Base-by-base conservation (phyloP, 2,888 invertebrate species). In the Epistrophe eligans region DNA sequence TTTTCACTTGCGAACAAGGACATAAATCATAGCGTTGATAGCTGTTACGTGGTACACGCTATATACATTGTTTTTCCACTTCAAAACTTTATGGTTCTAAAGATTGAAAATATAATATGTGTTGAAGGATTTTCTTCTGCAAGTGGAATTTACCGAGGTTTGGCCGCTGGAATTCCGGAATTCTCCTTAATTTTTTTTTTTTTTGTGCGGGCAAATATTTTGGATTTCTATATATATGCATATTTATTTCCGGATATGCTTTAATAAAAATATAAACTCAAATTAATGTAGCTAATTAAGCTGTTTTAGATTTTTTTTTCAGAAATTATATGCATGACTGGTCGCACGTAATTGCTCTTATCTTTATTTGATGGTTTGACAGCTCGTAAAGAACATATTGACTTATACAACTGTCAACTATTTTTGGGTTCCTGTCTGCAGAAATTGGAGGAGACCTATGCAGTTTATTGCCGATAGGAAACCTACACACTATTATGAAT, bases 21-120 rank as follows among this genome's bases (percentile, higher is more conserved):
- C 79, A 87, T 87, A 83, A 87, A 87, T 87, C 87, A 87, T 83
- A 57, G 71, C 64, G 74, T 83, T 87, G 87, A 87, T 87, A 64
- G 76, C 72, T 76, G 76, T 87, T 87, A 87, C 87, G 87, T 87
- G 87, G 87, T 79, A 83, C 87, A 87, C 87, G 87, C 87, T 76
- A 43, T 43, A n/a, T n/a, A 87, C 74, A 79, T 74, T 64, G 43
- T 76, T 74, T 76, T 74, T 66, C 48, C 48, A 57, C 62, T 58
- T 58, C 17, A 40, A 38, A 73, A 74, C 45, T 64, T 17, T 50
- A 52, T 70, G 64, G 35, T 60, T 40, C 48, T 28, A 72, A 74
- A 87, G 83, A 83, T 79, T 83, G 74, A 58, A 83, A 83, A 79
- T 64, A 55, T 66, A 74, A 50, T 24, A 28, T 55, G 55, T 70